phyloP scores from a whole-genome alignment of 1,140 invertebrate species.

The Ladona fulva region DNA sequence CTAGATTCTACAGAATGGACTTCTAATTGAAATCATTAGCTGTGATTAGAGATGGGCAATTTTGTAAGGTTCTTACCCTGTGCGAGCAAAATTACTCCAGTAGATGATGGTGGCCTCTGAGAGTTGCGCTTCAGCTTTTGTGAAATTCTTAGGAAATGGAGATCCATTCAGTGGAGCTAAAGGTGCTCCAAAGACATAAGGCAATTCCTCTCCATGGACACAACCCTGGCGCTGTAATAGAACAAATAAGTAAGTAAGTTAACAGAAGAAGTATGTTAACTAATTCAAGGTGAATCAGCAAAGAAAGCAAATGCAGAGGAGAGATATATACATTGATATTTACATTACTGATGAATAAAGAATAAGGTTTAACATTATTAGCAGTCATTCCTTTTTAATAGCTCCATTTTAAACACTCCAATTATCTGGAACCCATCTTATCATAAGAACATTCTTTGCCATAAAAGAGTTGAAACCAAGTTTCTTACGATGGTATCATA shows the following conservation, averaged over 20 bases:
- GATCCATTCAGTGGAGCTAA: slow-evolving; percentile 60
- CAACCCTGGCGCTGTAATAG: slow-evolving; percentile 65
- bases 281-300: not conserved
- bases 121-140: slow-evolving; percentile 75
- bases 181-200: slow-evolving; percentile 79
- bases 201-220: slow-evolving; percentile 85
- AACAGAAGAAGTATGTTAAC: not conserved
- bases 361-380: no score
- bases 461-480: no score
- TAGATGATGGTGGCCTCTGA: slow-evolving; percentile 90
- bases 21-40: no score
- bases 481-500: no score
- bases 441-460: no score
- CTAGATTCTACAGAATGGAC: no score
- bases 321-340: no score
- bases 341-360: no score
- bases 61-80: slow-evolving; percentile 86
- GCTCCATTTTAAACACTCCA: no score
- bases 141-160: slow-evolving; percentile 81
- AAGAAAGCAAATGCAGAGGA: slow-evolving; percentile 9
- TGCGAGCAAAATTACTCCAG: slow-evolving; percentile 93
- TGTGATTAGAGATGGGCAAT: no score
- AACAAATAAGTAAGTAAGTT: slow-evolving; percentile 24
- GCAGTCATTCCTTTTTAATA: no score
- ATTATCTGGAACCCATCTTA: no score